phyloP scores from a whole-genome alignment of 35 echinoderm and acorn worm species.

The Diadema setosum region DNA sequence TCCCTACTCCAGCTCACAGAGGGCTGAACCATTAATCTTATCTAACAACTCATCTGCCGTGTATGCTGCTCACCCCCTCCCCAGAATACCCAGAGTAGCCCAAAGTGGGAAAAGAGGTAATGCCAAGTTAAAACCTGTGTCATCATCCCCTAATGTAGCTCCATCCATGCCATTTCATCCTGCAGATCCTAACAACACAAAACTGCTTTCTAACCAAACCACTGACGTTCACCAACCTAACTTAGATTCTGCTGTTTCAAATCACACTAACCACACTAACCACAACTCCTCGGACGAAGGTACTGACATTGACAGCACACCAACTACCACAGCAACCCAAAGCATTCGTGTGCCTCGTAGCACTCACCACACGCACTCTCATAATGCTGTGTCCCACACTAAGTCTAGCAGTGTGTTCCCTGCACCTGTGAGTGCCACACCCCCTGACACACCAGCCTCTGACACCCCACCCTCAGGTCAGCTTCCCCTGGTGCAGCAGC shows the following conservation, averaged over 20 bases:
- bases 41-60: not conserved
- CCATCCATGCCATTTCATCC: not conserved
- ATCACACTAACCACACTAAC: not conserved
- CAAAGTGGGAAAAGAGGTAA: too few relatives aligned
- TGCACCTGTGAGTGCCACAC: constrained; percentile 51
- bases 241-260: not conserved
- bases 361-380: constrained; percentile 15
- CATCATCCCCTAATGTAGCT: too few relatives aligned
- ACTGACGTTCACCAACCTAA: not conserved
- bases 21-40: too few relatives aligned
- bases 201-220: too few relatives aligned
- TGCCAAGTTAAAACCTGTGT: too few relatives aligned
- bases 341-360: not conserved
- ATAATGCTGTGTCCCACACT: not conserved
- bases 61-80: not conserved
- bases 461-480: constrained; percentile 39
- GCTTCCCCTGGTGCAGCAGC: not conserved
- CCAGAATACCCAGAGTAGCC: too few relatives aligned
- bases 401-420: not conserved
- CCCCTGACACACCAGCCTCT: constrained; percentile 33
- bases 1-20: not conserved
- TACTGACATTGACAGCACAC: not conserved
- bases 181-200: not conserved
- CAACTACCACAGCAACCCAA: not conserved
- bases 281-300: not conserved